Conservation (phyloP, 2,113 vertebrate species). For the Corydoras maculifer region DNA sequence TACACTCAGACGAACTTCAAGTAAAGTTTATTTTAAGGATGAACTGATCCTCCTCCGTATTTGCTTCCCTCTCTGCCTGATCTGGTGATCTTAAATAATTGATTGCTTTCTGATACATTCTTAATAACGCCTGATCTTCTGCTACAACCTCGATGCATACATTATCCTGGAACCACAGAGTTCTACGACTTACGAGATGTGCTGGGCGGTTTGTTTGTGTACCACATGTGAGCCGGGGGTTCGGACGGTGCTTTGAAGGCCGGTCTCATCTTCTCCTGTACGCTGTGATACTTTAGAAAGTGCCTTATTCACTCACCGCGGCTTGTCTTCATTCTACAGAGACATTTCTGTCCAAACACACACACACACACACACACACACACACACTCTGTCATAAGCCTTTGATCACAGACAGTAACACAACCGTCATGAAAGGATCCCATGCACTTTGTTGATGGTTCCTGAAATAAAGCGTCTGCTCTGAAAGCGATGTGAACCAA, state of each 20-base stretch:
- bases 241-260: not conserved
- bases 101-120: constrained; percentile 21
- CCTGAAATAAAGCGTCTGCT: constrained; percentile 37
- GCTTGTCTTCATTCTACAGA: constrained; percentile 40
- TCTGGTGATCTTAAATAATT: constrained; percentile 15
- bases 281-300: constrained; percentile 7
- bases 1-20: not conserved
- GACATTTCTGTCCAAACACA: constrained; percentile 41
- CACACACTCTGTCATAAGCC: constrained; percentile 32
- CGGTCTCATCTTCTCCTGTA: constrained; percentile 1
- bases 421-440: constrained; percentile 32
- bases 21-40: not conserved
- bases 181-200: not conserved
- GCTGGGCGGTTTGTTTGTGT: not conserved
- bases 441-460: constrained; percentile 32
- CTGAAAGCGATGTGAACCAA: constrained; percentile 24
- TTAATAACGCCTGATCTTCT: constrained; percentile 22
- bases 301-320: constrained; percentile 19
- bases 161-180: not conserved
- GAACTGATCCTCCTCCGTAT: constrained; percentile 10
- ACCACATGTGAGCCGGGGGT: not conserved
- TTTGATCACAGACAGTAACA: constrained; percentile 42
- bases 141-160: constrained; percentile 10
- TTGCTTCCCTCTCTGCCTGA: not conserved
- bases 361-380: constrained; percentile 23